phyloP scores from a whole-genome alignment of 2,797 vertebrate species.

The Enteromius argenteus region DNA sequence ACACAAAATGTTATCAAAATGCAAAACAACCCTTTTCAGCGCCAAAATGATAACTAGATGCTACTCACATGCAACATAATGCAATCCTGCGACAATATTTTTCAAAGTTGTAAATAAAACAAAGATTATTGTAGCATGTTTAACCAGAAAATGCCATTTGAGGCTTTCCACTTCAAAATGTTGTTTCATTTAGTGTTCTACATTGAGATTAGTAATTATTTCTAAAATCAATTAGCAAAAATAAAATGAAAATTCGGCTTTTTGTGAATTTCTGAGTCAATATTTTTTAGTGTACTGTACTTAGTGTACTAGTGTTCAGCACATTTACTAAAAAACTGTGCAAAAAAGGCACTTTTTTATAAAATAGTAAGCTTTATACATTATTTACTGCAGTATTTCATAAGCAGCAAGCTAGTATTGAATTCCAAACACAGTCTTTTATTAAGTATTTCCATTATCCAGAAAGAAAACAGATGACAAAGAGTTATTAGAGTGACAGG shows the following conservation, averaged over 20 bases:
- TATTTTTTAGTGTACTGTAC: too few species aligned
- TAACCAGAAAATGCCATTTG: background rate
- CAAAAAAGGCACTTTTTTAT: background rate
- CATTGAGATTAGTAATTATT: background rate
- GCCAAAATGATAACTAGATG: background rate
- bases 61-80: background rate
- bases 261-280: background rate
- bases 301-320: background rate
- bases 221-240: background rate
- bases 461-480: background rate
- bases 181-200: background rate
- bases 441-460: background rate
- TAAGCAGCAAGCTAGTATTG: background rate
- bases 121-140: background rate
- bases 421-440: background rate
- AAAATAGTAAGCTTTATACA: background rate
- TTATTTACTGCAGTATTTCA: background rate
- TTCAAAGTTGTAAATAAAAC: background rate
- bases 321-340: background rate
- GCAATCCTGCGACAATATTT: background rate
- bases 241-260: too few species aligned
- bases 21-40: background rate
- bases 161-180: background rate
- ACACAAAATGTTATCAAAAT: constrained; percentile 4
- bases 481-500: background rate